A percentile compares a stretch with the other conserved stretches of the same genome.
Conservation (phyloP, 2,888 invertebrate species). For the Papilio protenor region DNA sequence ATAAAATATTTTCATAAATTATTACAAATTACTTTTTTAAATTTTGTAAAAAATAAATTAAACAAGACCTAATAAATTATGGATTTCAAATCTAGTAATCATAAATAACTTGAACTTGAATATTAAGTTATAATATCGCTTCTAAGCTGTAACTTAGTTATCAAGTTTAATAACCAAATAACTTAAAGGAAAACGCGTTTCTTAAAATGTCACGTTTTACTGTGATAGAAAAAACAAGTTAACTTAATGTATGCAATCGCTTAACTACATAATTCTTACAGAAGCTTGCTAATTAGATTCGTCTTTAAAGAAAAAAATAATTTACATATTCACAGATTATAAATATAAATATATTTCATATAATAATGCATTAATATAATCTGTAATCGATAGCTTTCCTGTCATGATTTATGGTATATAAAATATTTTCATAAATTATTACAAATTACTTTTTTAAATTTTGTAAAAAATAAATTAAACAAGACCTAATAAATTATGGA, state of each 20-base stretch:
- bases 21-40: background rate
- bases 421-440: background rate
- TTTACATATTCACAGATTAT: background rate
- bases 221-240: background rate
- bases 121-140: background rate
- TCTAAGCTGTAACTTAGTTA: background rate
- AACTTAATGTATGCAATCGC: background rate
- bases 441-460: background rate
- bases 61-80: background rate
- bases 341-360: background rate
- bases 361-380: background rate
- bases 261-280: background rate
- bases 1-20: background rate
- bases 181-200: background rate
- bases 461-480: background rate
- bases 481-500: background rate
- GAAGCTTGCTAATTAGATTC: background rate
- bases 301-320: background rate
- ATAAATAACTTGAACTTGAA: background rate
- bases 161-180: background rate
- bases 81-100: background rate
- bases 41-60: background rate
- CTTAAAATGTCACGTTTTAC: background rate
- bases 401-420: background rate
- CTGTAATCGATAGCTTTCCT: background rate